A percentile compares a stretch with the other conserved stretches of the same genome.
phyloP scores from a whole-genome alignment of 53 echinoderm and acorn worm species.

The Patiria pectinifera region DNA sequence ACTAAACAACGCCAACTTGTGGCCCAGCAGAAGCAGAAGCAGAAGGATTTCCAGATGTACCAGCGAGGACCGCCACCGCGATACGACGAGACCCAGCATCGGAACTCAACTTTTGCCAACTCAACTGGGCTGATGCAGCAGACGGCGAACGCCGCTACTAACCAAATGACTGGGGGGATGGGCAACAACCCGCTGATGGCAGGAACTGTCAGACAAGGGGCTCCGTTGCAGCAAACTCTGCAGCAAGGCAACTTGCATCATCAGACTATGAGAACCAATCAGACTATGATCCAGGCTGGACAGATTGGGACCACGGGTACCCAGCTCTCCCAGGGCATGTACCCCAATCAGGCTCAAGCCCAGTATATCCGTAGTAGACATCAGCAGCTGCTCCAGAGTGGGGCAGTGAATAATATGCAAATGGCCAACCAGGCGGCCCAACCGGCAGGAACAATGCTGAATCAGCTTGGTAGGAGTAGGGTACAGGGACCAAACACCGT shows the following conservation, averaged over 20 bases:
- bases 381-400: slow-evolving; percentile 48
- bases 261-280: slow-evolving; percentile 65
- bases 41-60: slow-evolving; percentile 51
- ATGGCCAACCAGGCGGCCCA: slow-evolving; percentile 26
- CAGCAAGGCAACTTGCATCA: slow-evolving; percentile 41
- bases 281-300: slow-evolving; percentile 41
- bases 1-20: slow-evolving; percentile 51
- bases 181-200: slow-evolving; percentile 20
- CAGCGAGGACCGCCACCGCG: slow-evolving; percentile 73
- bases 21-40: slow-evolving; percentile 45
- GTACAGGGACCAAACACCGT: slow-evolving; percentile 41
- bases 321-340: slow-evolving; percentile 50
- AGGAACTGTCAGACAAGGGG: slow-evolving; percentile 43
- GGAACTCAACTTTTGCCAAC: slow-evolving; percentile 62
- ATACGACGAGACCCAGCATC: slow-evolving; percentile 73
- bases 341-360: slow-evolving; percentile 59
- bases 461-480: slow-evolving; percentile 49
- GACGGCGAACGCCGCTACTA: slow-evolving; percentile 12
- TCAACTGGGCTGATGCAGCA: slow-evolving; percentile 59
- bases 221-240: slow-evolving; percentile 44
- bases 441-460: slow-evolving; percentile 50
- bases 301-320: slow-evolving; percentile 60
- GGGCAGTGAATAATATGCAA: slow-evolving; percentile 39
- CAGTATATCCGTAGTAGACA: slow-evolving; percentile 53
- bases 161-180: slow-evolving; percentile 41